Evolutionary conservation across 2,113 vertebrate genomes (phyloP).

Genomic region (Macrotis lagotis): DNA sequence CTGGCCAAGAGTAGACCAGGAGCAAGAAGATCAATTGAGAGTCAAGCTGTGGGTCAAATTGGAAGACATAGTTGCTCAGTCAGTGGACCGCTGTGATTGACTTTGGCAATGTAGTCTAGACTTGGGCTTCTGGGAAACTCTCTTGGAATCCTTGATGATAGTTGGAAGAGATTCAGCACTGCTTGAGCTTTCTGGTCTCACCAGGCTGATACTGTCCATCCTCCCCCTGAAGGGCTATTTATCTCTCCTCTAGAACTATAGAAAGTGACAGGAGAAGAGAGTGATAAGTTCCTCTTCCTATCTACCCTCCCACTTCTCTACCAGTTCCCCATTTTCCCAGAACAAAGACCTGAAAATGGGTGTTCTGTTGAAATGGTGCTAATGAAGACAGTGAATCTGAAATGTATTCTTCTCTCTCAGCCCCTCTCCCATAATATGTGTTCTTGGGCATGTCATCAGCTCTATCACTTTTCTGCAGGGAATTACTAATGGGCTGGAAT

Average conservation of each 20-base stretch:
- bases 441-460: conserved; percentile 74
- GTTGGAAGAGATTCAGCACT: not conserved
- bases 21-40: not conserved
- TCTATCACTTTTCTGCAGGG: conserved; percentile 80
- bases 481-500: conserved; percentile 81
- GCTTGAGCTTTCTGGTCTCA: not conserved
- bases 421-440: not conserved
- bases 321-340: not conserved
- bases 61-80: not conserved
- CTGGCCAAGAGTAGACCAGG: not conserved
- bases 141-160: not conserved
- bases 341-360: not conserved
- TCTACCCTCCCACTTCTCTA: not conserved
- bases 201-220: not conserved
- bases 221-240: not conserved
- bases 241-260: not conserved
- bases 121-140: not conserved
- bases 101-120: not conserved
- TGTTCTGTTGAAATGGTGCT: not conserved
- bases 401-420: not conserved
- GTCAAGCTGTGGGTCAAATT: not conserved
- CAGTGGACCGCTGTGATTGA: not conserved
- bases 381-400: not conserved
- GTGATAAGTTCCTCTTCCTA: not conserved
- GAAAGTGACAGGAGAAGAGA: not conserved